These are phyloP conservation scores for Apis cerana DNA, from an alignment of 1,140 invertebrate species.

Conservation along the genomic window DNA sequence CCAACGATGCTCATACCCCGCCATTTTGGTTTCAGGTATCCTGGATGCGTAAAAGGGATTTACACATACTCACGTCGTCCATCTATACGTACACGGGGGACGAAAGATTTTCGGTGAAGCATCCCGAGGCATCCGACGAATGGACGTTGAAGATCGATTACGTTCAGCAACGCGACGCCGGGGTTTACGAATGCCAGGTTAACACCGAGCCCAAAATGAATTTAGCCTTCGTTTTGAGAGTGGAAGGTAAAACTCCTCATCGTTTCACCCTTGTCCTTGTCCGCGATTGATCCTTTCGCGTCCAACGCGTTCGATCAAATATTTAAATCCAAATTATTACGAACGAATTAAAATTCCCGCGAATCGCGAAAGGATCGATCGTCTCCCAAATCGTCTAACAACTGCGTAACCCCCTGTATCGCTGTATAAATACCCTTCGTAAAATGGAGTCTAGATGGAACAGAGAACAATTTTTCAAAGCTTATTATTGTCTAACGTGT, in stretches of 20 bases:
- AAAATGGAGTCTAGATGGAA: constrained; percentile 36
- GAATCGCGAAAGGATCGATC: constrained; percentile 38
- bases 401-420: not conserved
- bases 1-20: not conserved
- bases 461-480: constrained; percentile 10
- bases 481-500: constrained; percentile 45
- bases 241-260: constrained; percentile 86
- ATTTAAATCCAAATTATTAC: not conserved
- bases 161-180: constrained; percentile 91
- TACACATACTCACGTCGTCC: constrained; percentile 93
- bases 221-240: constrained; percentile 88
- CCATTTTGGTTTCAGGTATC: constrained; percentile 86
- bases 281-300: constrained; percentile 38
- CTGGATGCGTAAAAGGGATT: constrained; percentile 94
- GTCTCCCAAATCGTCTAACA: not conserved
- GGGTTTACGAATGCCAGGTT: constrained; percentile 93
- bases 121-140: constrained; percentile 92
- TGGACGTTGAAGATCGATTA: constrained; percentile 95
- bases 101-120: constrained; percentile 90
- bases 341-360: not conserved
- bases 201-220: constrained; percentile 94
- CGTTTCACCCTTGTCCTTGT: not conserved
- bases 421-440: constrained; percentile 48
- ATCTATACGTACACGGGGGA: constrained; percentile 94
- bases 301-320: too few relatives aligned